Percentiles rank a stretch among this genome's conserved stretches.
Evolutionary conservation across 2,113 vertebrate genomes (phyloP).

Genomic region (Lutjanus erythropterus): DNA sequence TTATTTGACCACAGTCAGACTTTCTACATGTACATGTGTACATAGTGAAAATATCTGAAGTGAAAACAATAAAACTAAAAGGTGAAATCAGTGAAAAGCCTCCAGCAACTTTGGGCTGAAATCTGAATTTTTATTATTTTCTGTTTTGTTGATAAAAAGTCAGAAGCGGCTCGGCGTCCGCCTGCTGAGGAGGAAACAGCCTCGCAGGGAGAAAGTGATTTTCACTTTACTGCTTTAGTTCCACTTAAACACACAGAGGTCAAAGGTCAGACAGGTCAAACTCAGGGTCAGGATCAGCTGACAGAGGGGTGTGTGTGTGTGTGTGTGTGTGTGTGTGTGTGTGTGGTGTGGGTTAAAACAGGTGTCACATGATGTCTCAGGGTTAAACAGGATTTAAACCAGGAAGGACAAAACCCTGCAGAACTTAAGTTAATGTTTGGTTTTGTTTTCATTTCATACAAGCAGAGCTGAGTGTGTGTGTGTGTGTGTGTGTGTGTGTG

Average conservation of each 20-base stretch:
- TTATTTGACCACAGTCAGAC: too few relatives aligned
- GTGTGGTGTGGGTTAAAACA: conserved; percentile 25
- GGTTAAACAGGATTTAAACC: conserved; percentile 26
- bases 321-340: conserved; percentile 23
- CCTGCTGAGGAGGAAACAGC: neutral
- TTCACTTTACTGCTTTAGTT: conserved; percentile 30
- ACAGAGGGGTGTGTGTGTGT: conserved; percentile 24
- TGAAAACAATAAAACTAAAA: neutral
- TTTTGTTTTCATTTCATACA: conserved; percentile 36
- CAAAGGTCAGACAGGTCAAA: conserved; percentile 18
- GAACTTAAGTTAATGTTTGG: conserved; percentile 6
- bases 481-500: conserved; percentile 19
- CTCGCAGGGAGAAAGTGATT: neutral
- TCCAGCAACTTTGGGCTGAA: too few relatives aligned
- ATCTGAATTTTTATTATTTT: too few relatives aligned
- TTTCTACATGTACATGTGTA: too few relatives aligned
- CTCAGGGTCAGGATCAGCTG: conserved; percentile 7
- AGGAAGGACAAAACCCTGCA: conserved; percentile 14
- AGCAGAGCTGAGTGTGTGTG: conserved; percentile 1
- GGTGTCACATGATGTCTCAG: conserved; percentile 1
- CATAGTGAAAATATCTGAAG: too few relatives aligned
- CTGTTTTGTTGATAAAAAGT: too few relatives aligned
- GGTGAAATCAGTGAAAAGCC: too few relatives aligned
- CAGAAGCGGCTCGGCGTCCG: too few relatives aligned
- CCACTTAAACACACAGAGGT: conserved; percentile 27